Base-by-base conservation (phyloP, 2,888 invertebrate species). In the Xestia xanthographa region DNA sequence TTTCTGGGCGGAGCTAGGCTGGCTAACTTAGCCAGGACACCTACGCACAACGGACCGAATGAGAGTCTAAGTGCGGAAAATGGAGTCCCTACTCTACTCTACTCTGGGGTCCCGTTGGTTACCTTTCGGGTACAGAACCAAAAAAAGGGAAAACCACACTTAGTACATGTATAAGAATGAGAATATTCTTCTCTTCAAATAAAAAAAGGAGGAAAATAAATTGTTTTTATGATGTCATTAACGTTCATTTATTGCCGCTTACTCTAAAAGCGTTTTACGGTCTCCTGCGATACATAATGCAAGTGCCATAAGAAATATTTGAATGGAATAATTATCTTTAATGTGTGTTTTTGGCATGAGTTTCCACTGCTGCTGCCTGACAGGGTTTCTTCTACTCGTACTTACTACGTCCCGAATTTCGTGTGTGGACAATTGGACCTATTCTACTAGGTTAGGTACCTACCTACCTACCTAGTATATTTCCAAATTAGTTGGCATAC, bases 151-250 rank as follows among this genome's bases (percentile, higher is more conserved):
- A 72, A 66, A 12, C 60, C 74, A 69, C 69, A 76, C 71, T 78
- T 71, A 70, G 22, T 12, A 66, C 68, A 41, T 58, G 22, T 75
- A 63, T n/a, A n/a, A 77, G 65, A 48, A 48, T 14, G 56, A 68
- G 68, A 87, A 88, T 68, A 75, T 69, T 87, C 17, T 63, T 26
- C 86, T 87, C 79, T 81, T 66, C 83, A 79, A 80, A 86, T 86
- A 84, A 85, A 89, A 89, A 87, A 76, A 83, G 72, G 66, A 87
- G 82, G 86, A 89, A 89, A 88, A 89, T 90, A 90, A 90, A 90
- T 89, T 88, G 89, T 88, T 88, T 90, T 89, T 91, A 90, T 87
- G 90, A 89, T 82, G 86, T 89, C 90, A 90, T 92, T 92, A 90
- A 89, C 88, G 89, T 89, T 85, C 88, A 88, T 89, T 90, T 90